phyloP scores from a whole-genome alignment of 1,140 invertebrate genomes.

The Helicoverpa zea region DNA sequence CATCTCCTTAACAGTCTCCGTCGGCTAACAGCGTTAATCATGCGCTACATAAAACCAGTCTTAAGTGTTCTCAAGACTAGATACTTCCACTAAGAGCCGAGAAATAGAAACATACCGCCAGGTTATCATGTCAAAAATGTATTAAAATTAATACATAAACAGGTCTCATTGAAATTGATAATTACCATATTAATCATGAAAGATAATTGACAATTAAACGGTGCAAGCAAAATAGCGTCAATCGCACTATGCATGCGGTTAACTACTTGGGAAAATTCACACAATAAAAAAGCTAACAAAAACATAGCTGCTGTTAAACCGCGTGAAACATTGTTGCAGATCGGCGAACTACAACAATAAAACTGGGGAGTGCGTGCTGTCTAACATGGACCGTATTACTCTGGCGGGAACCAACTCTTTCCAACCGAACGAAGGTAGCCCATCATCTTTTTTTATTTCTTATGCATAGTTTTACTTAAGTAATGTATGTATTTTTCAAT shows the following conservation, averaged over 20 bases:
- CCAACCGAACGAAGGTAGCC: constrained; percentile 89
- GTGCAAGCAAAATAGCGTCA: constrained; percentile 41
- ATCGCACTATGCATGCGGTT: constrained; percentile 55
- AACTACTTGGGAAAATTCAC: constrained; percentile 79
- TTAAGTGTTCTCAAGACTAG: not conserved
- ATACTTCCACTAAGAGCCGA: constrained; percentile 4
- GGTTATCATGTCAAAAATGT: constrained; percentile 40
- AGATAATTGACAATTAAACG: constrained; percentile 43
- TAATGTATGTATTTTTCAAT: not conserved
- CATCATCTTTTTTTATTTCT: not conserved
- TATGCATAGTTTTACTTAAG: constrained; percentile 1
- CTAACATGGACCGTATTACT: constrained; percentile 96
- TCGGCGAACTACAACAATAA: constrained; percentile 96
- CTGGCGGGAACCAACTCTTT: constrained; percentile 92
- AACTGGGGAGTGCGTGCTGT: constrained; percentile 94
- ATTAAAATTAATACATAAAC: constrained; percentile 9
- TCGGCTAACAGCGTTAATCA: constrained; percentile 32
- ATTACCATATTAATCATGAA: constrained; percentile 38
- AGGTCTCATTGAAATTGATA: constrained; percentile 34
- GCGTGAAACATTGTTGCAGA: constrained; percentile 88
- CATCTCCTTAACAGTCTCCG: constrained; percentile 22
- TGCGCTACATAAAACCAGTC: constrained; percentile 45
- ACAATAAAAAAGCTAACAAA: constrained; percentile 66
- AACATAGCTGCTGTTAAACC: constrained; percentile 68
- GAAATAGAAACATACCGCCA: constrained; percentile 14